Evolutionary conservation across 2,888 invertebrate species (phyloP).

Genomic region (Protodeltote pygarga): DNA sequence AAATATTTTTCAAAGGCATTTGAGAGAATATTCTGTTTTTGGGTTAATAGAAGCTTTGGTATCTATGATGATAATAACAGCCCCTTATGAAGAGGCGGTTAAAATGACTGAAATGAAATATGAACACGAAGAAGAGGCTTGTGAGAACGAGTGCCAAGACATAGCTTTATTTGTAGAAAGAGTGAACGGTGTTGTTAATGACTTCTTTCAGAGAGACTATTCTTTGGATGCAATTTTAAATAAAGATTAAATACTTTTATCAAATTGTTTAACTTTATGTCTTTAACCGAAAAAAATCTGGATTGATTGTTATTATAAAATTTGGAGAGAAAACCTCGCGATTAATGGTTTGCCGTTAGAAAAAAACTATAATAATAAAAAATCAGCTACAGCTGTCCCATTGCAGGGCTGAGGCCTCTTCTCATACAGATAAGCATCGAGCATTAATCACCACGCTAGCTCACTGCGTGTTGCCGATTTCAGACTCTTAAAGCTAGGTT

Average conservation of each 20-base stretch:
- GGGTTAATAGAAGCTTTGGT: slow-evolving; percentile 75
- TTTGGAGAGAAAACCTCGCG: too few relatives aligned
- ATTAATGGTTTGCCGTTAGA: too few relatives aligned
- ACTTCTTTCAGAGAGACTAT: slow-evolving; percentile 69
- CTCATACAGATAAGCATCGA: too few relatives aligned
- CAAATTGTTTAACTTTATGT: background rate
- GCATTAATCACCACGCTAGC: too few relatives aligned
- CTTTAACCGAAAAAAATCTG: background rate
- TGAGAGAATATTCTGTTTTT: slow-evolving; percentile 67
- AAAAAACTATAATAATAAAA: too few relatives aligned
- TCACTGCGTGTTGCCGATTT: too few relatives aligned
- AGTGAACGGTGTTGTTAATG: slow-evolving; percentile 70
- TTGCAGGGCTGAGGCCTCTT: too few relatives aligned
- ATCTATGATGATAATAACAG: slow-evolving; percentile 78
- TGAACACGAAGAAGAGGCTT: slow-evolving; percentile 55
- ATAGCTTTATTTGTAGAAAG: slow-evolving; percentile 62
- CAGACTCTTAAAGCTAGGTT: too few relatives aligned
- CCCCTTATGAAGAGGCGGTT: slow-evolving; percentile 66
- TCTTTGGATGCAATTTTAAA: slow-evolving; percentile 59
- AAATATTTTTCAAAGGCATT: slow-evolving; percentile 63
- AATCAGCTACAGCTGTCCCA: too few relatives aligned
- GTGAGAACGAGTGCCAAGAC: slow-evolving; percentile 53
- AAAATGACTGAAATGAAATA: slow-evolving; percentile 73
- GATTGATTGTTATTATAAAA: too few relatives aligned
- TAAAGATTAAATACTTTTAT: slow-evolving; percentile 26